phyloP scores from a whole-genome alignment of 1,140 invertebrate genomes.

The Heliconius nattereri region DNA sequence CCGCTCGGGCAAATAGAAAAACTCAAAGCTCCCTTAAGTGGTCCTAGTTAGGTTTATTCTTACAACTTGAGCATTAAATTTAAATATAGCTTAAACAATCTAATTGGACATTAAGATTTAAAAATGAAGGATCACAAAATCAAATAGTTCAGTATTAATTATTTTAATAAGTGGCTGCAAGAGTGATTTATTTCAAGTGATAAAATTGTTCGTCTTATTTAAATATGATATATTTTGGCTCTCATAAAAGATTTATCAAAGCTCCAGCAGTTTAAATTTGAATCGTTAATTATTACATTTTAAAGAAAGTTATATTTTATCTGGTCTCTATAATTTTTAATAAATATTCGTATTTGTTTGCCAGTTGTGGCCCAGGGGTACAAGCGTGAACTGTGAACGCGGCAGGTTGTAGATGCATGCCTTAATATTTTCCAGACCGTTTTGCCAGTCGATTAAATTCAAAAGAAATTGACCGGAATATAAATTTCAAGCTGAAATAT shows the following conservation, averaged over 20 bases:
- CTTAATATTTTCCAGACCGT: background rate
- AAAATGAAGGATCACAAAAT: background rate
- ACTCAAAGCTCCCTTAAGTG: slow-evolving; percentile 20
- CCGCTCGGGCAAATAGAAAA: slow-evolving; percentile 21
- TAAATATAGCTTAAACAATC: background rate
- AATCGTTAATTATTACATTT: background rate
- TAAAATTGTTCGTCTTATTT: background rate
- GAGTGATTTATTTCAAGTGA: background rate
- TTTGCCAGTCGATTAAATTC: slow-evolving; percentile 16
- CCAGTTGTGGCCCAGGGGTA: too few species aligned
- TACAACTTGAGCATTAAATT: background rate
- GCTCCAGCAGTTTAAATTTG: background rate
- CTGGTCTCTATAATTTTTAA: too few species aligned
- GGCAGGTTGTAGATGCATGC: too few species aligned
- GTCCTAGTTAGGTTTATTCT: slow-evolving; percentile 25
- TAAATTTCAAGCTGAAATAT: slow-evolving; percentile 2
- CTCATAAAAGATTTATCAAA: background rate
- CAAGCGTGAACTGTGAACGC: too few species aligned
- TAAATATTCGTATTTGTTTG: too few species aligned
- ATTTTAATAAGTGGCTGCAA: background rate
- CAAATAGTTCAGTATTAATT: background rate
- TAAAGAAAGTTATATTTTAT: too few species aligned
- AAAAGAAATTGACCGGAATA: slow-evolving; percentile 24
- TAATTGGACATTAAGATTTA: background rate
- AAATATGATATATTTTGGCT: background rate